Conservation (phyloP, 2,797 vertebrate species). For the Chloroceryle inda region DNA sequence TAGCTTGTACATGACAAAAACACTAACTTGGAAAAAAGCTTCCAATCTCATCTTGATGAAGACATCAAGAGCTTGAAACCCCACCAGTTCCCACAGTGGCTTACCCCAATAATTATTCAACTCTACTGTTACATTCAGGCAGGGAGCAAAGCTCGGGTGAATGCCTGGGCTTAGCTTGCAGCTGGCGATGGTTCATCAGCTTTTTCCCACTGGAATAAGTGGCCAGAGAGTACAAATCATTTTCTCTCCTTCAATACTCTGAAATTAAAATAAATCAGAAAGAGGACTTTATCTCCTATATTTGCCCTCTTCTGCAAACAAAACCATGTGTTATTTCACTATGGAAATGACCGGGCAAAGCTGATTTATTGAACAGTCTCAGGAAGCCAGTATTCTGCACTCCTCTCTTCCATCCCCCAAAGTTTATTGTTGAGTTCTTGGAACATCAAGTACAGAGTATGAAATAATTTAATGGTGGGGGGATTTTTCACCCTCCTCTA, state of each 20-base stretch:
- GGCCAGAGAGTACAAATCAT: not conserved
- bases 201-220: not conserved
- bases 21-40: not conserved
- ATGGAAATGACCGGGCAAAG: not conserved
- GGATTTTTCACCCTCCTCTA: conserved; percentile 52
- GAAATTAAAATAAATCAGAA: conserved; percentile 15
- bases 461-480: conserved; percentile 66
- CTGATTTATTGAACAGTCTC: not conserved
- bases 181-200: fast-evolving
- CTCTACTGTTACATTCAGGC: not conserved
- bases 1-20: not conserved
- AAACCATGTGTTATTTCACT: not conserved
- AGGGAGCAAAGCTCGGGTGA: not conserved
- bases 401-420: conserved; percentile 12
- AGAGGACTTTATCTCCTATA: not conserved
- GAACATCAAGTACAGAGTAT: conserved; percentile 49
- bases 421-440: conserved; percentile 44
- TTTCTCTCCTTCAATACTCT: not conserved
- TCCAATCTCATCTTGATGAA: not conserved
- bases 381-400: not conserved
- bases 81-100: not conserved
- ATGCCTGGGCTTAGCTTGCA: fast-evolving
- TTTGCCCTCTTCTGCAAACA: not conserved
- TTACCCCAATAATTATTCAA: not conserved
- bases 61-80: not conserved